Conservation (phyloP, 2,797 vertebrate genomes). For the Macrochelys suwanniensis region DNA sequence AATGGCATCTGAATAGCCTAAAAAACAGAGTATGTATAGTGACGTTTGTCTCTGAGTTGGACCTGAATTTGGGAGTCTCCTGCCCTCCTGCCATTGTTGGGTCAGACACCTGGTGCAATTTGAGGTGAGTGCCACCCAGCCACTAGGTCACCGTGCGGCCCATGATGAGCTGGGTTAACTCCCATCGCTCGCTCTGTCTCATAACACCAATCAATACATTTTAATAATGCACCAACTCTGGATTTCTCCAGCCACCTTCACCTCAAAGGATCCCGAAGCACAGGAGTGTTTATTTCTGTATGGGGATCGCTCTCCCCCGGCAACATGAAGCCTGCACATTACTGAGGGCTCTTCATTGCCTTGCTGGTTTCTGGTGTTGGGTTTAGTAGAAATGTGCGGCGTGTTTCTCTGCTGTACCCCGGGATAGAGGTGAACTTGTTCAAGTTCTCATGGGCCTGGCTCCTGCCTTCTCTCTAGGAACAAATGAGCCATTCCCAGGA, state of each 20-base stretch:
- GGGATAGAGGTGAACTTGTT: background rate
- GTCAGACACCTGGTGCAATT: background rate
- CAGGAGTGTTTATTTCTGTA: background rate
- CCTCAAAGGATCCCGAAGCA: background rate
- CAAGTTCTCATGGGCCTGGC: background rate
- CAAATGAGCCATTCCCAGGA: slow-evolving; percentile 40
- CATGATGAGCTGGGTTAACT: background rate
- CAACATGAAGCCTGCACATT: too few species aligned
- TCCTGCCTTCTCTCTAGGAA: slow-evolving; percentile 51
- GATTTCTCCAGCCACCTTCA: background rate
- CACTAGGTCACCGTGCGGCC: background rate
- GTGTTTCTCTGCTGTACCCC: background rate
- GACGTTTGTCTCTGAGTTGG: background rate
- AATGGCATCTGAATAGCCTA: background rate
- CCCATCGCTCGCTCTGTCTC: background rate
- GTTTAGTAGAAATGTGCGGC: background rate
- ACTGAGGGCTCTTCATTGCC: background rate
- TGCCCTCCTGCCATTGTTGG: background rate
- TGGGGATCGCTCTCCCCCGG: background rate
- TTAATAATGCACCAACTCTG: background rate
- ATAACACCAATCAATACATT: background rate
- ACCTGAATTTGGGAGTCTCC: background rate
- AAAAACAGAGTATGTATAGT: background rate
- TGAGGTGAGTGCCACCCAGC: background rate
- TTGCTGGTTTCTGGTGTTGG: background rate